A percentile compares a stretch with the other conserved stretches of the same genome.
These are phyloP conservation scores for Hylaeus anthracinus DNA, from an alignment of 1,140 invertebrate species.

Conservation along the genomic window DNA sequence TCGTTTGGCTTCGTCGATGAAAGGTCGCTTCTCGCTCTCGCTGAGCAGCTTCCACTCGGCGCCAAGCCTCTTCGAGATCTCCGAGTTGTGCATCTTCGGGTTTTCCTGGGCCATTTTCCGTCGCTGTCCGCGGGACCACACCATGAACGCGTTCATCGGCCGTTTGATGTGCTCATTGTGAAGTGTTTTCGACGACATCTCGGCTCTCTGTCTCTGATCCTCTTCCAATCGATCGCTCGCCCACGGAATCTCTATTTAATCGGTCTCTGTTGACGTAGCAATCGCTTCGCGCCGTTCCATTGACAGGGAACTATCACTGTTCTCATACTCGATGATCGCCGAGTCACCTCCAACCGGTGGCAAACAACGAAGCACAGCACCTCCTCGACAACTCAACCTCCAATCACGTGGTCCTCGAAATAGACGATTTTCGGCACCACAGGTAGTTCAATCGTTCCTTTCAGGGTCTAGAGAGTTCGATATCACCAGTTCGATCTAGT, in stretches of 20 bases:
- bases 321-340: background rate
- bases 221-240: background rate
- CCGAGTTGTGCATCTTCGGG: constrained; percentile 98
- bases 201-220: background rate
- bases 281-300: background rate
- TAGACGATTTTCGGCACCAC: background rate
- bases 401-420: constrained; percentile 10
- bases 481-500: background rate
- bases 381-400: background rate
- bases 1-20: constrained; percentile 98
- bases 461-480: too few species aligned
- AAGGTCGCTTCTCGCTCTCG: constrained; percentile 94
- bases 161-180: constrained; percentile 91
- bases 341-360: too few species aligned
- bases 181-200: constrained; percentile 74
- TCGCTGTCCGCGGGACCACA: constrained; percentile 93
- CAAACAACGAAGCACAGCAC: background rate
- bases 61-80: constrained; percentile 95
- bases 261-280: background rate
- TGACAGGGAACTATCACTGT: background rate
- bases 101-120: constrained; percentile 99
- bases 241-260: background rate
- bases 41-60: constrained; percentile 94
- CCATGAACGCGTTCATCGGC: constrained; percentile 97
- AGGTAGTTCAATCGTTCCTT: background rate